Percentiles rank a stretch among this genome's conserved stretches.
phyloP scores from a whole-genome alignment of 2,888 invertebrate genomes.

The Eupithecia subfuscata region DNA sequence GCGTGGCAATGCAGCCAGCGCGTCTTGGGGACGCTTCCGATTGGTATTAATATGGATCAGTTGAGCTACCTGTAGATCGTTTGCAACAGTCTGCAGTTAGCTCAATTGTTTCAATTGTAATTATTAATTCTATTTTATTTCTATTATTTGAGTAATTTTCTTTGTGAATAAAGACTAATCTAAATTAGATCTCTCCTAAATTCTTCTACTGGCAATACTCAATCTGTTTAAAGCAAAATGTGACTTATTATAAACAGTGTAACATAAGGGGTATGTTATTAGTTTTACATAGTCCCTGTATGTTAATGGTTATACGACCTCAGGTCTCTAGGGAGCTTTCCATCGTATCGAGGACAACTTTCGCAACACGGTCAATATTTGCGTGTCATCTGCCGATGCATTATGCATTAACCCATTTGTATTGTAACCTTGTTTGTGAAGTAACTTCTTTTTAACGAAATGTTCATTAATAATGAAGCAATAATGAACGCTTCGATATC shows the following conservation, averaged over 20 bases:
- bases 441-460: conserved; percentile 4
- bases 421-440: conserved; percentile 7
- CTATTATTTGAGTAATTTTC: too few relatives aligned
- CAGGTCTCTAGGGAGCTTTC: conserved; percentile 56
- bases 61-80: too few relatives aligned
- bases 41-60: too few relatives aligned
- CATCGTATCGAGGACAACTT: conserved; percentile 50
- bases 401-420: conserved; percentile 23
- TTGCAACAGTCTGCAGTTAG: too few relatives aligned
- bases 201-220: not conserved
- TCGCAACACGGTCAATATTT: conserved; percentile 44
- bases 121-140: too few relatives aligned
- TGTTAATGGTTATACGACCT: conserved; percentile 3
- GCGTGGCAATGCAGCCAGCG: too few relatives aligned
- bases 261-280: too few relatives aligned
- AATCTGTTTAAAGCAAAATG: not conserved
- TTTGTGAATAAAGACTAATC: too few relatives aligned
- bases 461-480: not conserved
- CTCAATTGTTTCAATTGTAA: too few relatives aligned
- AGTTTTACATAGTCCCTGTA: too few relatives aligned
- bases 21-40: too few relatives aligned
- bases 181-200: not conserved
- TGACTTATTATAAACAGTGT: not conserved
- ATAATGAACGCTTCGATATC: not conserved
- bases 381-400: conserved; percentile 36